phyloP scores from a whole-genome alignment of 2,888 invertebrate species.

The Gisinianus flammeolus region DNA sequence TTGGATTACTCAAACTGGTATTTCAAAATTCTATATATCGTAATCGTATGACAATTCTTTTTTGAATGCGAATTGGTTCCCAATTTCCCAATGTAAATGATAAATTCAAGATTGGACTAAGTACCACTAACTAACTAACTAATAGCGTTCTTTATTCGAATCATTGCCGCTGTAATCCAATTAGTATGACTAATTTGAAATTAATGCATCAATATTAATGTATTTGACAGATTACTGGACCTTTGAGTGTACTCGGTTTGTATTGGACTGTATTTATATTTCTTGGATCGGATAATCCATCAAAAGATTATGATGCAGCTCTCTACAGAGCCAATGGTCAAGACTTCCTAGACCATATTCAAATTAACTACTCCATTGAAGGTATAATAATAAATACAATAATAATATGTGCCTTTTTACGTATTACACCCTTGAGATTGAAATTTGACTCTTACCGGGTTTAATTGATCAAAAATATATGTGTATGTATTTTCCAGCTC shows the following conservation, averaged over 20 bases:
- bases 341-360: conserved; percentile 14
- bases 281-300: background rate
- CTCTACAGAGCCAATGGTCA: conserved; percentile 18
- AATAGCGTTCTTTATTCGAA: too few species aligned
- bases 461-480: background rate
- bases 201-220: too few species aligned
- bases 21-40: background rate
- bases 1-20: conserved; percentile 36
- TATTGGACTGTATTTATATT: conserved; percentile 42
- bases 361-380: conserved; percentile 25
- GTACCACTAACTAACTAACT: too few species aligned
- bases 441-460: background rate
- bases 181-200: too few species aligned
- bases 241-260: conserved; percentile 32
- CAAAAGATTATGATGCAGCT: background rate
- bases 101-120: too few species aligned
- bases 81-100: too few species aligned
- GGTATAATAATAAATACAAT: conserved; percentile 10
- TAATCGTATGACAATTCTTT: background rate
- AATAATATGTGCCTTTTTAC: too few species aligned
- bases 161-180: too few species aligned
- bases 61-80: background rate
- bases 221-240: conserved; percentile 41
- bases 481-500: conserved; percentile 12
- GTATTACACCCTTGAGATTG: background rate